phyloP scores from a whole-genome alignment of 1,140 invertebrate genomes.

The Brevipalpus yothersi region DNA sequence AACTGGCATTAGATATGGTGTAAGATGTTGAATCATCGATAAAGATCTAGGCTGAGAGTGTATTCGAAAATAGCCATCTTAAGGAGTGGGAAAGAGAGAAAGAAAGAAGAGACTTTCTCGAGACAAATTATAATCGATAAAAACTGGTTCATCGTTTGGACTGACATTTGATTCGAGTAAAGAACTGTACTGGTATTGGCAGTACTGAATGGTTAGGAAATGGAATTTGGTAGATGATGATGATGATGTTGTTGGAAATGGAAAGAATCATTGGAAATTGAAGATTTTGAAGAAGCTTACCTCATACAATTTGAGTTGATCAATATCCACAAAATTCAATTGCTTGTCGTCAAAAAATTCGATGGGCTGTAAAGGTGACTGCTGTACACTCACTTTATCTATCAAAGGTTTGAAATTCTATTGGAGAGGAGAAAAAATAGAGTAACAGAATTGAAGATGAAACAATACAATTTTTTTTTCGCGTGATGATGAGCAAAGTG shows the following conservation, averaged over 20 bases:
- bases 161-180: too few species aligned
- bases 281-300: neutral
- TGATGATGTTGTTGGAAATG: neutral
- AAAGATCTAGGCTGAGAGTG: too few species aligned
- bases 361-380: neutral
- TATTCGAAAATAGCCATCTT: too few species aligned
- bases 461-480: neutral
- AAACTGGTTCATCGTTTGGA: too few species aligned
- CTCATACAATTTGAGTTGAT: neutral
- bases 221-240: too few species aligned
- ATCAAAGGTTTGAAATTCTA: slow-evolving; percentile 1
- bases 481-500: neutral
- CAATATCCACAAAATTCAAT: slow-evolving; percentile 1
- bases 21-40: too few species aligned
- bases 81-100: too few species aligned
- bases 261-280: neutral
- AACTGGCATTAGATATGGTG: too few species aligned
- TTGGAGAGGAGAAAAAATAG: neutral
- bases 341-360: slow-evolving; percentile 1
- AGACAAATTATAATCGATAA: too few species aligned
- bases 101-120: too few species aligned
- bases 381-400: slow-evolving; percentile 1
- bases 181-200: too few species aligned
- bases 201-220: neutral
- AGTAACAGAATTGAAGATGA: neutral